Conservation (phyloP, 1,140 invertebrate genomes). For the Drosophila carrolli region DNA sequence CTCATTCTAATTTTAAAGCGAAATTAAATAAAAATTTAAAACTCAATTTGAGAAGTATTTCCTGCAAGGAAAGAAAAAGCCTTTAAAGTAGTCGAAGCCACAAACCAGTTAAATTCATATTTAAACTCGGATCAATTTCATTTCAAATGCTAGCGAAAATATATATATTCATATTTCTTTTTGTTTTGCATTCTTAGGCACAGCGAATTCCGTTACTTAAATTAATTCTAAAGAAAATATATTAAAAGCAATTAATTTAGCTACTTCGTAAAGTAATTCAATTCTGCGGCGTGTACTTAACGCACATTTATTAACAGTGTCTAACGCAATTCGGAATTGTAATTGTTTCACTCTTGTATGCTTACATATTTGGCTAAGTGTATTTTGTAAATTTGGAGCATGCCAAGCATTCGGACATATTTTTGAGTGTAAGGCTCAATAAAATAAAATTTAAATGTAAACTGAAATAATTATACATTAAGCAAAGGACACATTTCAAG, state of each 20-base stretch:
- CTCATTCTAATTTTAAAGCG: constrained; percentile 43
- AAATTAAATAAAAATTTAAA: constrained; percentile 38
- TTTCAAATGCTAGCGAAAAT: constrained; percentile 58
- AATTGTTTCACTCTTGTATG: constrained; percentile 21
- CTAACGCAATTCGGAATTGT: constrained; percentile 40
- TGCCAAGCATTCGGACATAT: constrained; percentile 80
- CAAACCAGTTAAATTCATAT: constrained; percentile 38
- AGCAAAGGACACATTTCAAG: constrained; percentile 67
- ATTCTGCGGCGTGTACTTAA: constrained; percentile 55
- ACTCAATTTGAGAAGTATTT: constrained; percentile 78
- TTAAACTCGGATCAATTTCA: constrained; percentile 45
- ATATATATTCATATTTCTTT: constrained; percentile 35
- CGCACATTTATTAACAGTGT: constrained; percentile 42
- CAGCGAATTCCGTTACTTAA: constrained; percentile 74
- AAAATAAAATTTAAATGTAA: constrained; percentile 40
- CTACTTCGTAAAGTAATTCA: constrained; percentile 16
- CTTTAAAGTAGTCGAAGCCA: constrained; percentile 72
- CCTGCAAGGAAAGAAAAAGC: constrained; percentile 81
- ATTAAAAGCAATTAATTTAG: constrained; percentile 25
- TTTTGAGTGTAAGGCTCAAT: constrained; percentile 65
- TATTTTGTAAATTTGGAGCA: constrained; percentile 59
- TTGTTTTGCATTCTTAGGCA: constrained; percentile 32
- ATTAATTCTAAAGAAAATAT: constrained; percentile 59
- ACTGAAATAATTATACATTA: constrained; percentile 32
- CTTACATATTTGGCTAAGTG: constrained; percentile 39